A percentile compares a stretch with the other conserved stretches of the same genome.
Conservation (phyloP, 2,113 vertebrate species). For the Colinus virginianus region DNA sequence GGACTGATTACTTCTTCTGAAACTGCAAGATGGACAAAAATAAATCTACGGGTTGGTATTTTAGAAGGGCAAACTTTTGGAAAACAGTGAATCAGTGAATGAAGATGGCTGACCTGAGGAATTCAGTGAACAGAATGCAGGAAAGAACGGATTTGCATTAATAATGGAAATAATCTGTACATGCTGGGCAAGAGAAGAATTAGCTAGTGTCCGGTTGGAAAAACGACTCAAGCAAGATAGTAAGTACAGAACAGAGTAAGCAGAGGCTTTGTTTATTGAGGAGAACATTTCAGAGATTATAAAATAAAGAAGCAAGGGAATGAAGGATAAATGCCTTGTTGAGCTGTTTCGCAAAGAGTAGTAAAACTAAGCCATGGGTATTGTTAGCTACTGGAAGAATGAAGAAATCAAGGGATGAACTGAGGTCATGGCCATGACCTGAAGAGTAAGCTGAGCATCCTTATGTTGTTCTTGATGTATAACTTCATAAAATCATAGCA, state of each 20-base stretch:
- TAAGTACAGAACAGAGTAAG: neutral
- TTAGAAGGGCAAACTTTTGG: neutral
- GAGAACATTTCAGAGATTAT: neutral
- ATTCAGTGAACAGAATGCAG: neutral
- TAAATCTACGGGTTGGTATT: neutral
- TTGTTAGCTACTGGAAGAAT: neutral
- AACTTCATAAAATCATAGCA: neutral
- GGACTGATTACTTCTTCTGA: neutral
- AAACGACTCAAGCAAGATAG: neutral
- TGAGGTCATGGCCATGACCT: neutral
- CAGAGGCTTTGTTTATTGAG: neutral
- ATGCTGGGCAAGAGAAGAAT: neutral
- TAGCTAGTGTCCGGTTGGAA: neutral
- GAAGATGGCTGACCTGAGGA: neutral
- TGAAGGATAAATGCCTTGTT: neutral
- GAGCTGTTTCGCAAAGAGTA: neutral
- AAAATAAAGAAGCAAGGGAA: neutral
- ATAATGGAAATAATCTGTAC: neutral
- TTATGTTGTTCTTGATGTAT: neutral
- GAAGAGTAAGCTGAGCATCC: neutral
- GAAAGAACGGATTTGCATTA: neutral
- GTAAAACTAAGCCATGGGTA: neutral
- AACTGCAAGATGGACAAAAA: conserved; percentile 8
- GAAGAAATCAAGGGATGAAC: neutral
- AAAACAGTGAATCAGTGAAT: neutral